A percentile compares a stretch with the other conserved stretches of the same genome.
These are phyloP conservation scores for Poeciliopsis occidentalis DNA, from an alignment of 2,113 vertebrate genomes.

Conservation along the genomic window DNA sequence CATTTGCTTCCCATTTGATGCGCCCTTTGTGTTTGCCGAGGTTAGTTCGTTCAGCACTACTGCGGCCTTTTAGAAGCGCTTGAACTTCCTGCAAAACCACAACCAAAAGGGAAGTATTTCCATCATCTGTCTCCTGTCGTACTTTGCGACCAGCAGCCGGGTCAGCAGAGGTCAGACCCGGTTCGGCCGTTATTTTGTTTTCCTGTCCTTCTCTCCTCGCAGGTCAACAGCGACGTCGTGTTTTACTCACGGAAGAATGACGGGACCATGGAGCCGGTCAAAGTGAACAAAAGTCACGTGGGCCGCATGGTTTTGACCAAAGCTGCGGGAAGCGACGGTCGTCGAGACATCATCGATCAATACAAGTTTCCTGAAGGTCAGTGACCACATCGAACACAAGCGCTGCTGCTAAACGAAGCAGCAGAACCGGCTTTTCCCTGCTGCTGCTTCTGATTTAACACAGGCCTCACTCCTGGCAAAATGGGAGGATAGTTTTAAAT, in stretches of 20 bases:
- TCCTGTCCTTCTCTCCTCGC: slow-evolving; percentile 11
- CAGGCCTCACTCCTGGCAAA: not conserved
- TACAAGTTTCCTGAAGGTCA: slow-evolving; percentile 96
- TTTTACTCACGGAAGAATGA: slow-evolving; percentile 85
- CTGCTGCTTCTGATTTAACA: not conserved
- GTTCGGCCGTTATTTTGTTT: not conserved
- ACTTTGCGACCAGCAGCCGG: not conserved
- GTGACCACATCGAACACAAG: not conserved
- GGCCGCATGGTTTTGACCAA: slow-evolving; percentile 92
- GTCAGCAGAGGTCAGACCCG: not conserved
- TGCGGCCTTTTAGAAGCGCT: not conserved
- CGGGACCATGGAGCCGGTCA: slow-evolving; percentile 79
- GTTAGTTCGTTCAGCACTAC: slow-evolving; percentile 62
- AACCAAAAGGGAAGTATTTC: not conserved
- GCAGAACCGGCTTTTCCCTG: slow-evolving; percentile 6
- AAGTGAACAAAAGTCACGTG: slow-evolving; percentile 82
- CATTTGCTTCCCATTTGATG: slow-evolving; percentile 90
- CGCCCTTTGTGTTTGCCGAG: slow-evolving; percentile 93
- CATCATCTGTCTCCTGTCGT: not conserved
- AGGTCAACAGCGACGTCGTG: slow-evolving; percentile 95
- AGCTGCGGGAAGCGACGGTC: slow-evolving; percentile 77
- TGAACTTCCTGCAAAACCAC: not conserved
- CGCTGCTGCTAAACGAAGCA: not conserved
- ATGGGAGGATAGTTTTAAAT: not conserved
- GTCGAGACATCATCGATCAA: slow-evolving; percentile 84